These are phyloP conservation scores for Osmerus eperlanus DNA, from an alignment of 2,113 vertebrate genomes.

Conservation along the genomic window DNA sequence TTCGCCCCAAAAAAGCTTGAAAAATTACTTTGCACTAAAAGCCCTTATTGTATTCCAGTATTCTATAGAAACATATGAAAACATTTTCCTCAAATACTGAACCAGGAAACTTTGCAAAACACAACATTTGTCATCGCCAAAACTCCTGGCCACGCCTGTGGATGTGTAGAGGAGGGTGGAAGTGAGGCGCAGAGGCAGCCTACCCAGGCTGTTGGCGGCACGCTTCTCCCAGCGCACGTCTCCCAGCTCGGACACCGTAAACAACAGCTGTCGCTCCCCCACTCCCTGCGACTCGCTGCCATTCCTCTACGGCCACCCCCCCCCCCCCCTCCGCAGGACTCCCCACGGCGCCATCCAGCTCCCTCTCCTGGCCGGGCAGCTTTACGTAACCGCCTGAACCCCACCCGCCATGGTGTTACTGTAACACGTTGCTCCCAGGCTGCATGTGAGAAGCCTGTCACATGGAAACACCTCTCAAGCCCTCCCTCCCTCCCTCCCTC, in stretches of 20 bases:
- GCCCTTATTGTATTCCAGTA: too few relatives aligned
- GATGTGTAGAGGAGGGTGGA: too few relatives aligned
- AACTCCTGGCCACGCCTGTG: too few relatives aligned
- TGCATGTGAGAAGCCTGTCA: constrained; percentile 69
- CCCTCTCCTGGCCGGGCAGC: constrained; percentile 4
- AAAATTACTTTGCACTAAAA: too few relatives aligned
- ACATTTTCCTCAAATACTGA: too few relatives aligned
- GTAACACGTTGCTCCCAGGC: constrained; percentile 64
- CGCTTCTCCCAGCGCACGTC: constrained; percentile 1
- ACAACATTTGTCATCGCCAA: too few relatives aligned
- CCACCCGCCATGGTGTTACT: constrained; percentile 62
- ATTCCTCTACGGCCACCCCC: background rate
- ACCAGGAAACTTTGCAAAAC: too few relatives aligned
- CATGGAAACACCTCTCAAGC: constrained; percentile 46
- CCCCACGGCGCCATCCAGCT: too few relatives aligned
- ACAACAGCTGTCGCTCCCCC: constrained; percentile 40
- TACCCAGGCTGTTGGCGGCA: background rate
- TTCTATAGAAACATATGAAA: too few relatives aligned
- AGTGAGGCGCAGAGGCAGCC: too few relatives aligned
- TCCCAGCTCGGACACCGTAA: constrained; percentile 18
- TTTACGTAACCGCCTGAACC: constrained; percentile 53
- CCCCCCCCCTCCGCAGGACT: constrained; percentile 1
- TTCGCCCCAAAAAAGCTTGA: too few relatives aligned
- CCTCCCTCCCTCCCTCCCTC: constrained; percentile 7
- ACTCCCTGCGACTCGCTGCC: constrained; percentile 9